Evolutionary conservation across 2,797 vertebrate genomes (phyloP).

Genomic region (Steatocranus sp.): DNA sequence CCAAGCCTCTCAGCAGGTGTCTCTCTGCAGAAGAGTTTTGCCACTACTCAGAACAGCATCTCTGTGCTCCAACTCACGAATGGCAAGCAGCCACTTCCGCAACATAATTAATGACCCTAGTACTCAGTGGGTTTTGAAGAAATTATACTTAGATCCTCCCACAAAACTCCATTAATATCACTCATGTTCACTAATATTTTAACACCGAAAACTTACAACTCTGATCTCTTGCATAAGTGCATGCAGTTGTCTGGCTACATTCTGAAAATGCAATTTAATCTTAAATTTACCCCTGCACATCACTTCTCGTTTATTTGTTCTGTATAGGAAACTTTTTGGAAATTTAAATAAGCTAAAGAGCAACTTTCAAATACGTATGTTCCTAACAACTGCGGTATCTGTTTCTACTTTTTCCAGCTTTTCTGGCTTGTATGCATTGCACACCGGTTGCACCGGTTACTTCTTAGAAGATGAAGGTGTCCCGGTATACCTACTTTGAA

Average conservation of each 20-base stretch:
- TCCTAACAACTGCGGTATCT: neutral
- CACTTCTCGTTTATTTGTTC: neutral
- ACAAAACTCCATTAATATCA: neutral
- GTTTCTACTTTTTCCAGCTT: neutral
- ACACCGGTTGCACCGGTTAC: neutral
- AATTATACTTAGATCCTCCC: neutral
- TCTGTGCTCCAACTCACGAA: slow-evolving; percentile 20
- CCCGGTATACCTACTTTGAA: slow-evolving; percentile 32
- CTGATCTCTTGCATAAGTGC: neutral
- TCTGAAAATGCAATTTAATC: neutral
- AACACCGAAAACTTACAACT: neutral
- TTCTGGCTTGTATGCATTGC: neutral
- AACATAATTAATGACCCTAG: slow-evolving; percentile 9
- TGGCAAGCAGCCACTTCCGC: slow-evolving; percentile 5
- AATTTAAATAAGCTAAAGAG: neutral
- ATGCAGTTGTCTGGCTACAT: neutral
- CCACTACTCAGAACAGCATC: slow-evolving; percentile 1
- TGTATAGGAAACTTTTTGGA: neutral
- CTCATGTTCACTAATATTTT: neutral
- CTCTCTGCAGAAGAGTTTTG: slow-evolving; percentile 45
- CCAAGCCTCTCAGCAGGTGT: slow-evolving; percentile 72
- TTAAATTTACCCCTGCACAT: neutral
- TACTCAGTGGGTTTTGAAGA: neutral
- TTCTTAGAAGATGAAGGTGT: slow-evolving; percentile 27
- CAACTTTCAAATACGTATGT: neutral